phyloP scores from a whole-genome alignment of 2,888 invertebrate genomes.

The Yponomeuta cagnagella region DNA sequence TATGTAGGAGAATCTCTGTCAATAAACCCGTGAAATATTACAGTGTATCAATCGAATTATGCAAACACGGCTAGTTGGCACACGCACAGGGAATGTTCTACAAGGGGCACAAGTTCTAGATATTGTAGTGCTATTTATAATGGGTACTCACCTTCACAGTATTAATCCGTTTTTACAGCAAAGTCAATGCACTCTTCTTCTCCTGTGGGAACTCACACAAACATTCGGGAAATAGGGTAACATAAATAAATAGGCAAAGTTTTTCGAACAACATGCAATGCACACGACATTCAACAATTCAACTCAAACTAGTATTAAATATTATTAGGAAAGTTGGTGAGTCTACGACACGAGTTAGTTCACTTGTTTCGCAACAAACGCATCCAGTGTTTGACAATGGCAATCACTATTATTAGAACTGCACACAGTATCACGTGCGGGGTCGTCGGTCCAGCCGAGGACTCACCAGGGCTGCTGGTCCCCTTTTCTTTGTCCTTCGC shows the following conservation, averaged over 20 bases:
- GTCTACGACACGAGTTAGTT: constrained; percentile 24
- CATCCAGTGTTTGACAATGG: constrained; percentile 57
- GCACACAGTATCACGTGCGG: constrained; percentile 70
- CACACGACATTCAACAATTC: constrained; percentile 27
- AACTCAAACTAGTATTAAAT: constrained; percentile 6
- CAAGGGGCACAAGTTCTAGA: background rate
- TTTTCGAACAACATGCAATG: constrained; percentile 45
- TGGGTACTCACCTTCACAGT: constrained; percentile 9
- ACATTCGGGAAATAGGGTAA: constrained; percentile 12
- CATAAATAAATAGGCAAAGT: constrained; percentile 12
- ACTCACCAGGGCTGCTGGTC: constrained; percentile 72
- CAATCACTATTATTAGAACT: constrained; percentile 64
- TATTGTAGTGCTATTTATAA: constrained; percentile 3
- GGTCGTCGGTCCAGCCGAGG: constrained; percentile 51
- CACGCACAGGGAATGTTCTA: constrained; percentile 9
- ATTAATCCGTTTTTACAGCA: constrained; percentile 1
- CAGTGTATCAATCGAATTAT: background rate
- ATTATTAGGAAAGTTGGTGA: background rate
- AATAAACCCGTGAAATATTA: constrained; percentile 11
- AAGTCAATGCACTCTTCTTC: constrained; percentile 6
- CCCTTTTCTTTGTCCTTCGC: constrained; percentile 69
- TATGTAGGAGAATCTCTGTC: constrained; percentile 3
- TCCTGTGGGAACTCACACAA: constrained; percentile 11
- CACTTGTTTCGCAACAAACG: constrained; percentile 53
- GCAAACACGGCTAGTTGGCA: constrained; percentile 10